Evolutionary conservation across 2,888 invertebrate genomes (phyloP), one percentile per base, ranked within the genome.

Genomic region (Notodonta dromedarius): DNA sequence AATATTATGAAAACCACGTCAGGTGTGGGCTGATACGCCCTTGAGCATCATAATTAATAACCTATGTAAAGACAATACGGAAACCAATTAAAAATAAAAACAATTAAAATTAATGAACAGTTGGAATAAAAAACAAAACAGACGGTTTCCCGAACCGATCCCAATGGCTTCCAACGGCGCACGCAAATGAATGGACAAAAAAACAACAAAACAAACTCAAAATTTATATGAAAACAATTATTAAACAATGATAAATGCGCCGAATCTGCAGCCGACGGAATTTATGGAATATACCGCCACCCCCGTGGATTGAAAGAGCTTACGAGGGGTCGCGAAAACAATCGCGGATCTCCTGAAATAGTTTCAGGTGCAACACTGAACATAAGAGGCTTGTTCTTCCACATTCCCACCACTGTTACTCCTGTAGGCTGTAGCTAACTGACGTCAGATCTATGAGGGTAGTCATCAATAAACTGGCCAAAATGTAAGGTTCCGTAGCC

Each of bases 171-270:
- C 9, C 55, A 40, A 39, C 61, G 56, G 63, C 55, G 62, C 62
- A 63, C 40, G 57, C 61, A 66, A 73, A 76, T 71, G 78, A 69
- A 76, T 59, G 57, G 64, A 66, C 24, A 69, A 67, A 68, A 63
- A 58, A 62, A 62, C 62, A 68, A 62, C 46, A 61, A 14, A 39
- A 54, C 35, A 71, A 66, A 66, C 67, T 69, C 52, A 55, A 71
- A 79, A 81, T 80, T 80, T 82, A 84, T 83, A 75, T 76, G 83
- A 84, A 84, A 83, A 82, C 83, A 84, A 83, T 83, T 80, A 83
- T 83, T 80, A 81, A 77, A 76, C 71, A 69, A 73, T 81, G 83
- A 83, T 82, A 75, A 74, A 83, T 76, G 76, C 61, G 64, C 60
- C n/a, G 73, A 71, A 69, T 69, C 80, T 83, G 83, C 67, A 65